Percentiles rank a stretch among this genome's conserved stretches.
These are phyloP conservation scores for Trogon melanurus DNA, from an alignment of 2,113 vertebrate species.

Conservation along the genomic window DNA sequence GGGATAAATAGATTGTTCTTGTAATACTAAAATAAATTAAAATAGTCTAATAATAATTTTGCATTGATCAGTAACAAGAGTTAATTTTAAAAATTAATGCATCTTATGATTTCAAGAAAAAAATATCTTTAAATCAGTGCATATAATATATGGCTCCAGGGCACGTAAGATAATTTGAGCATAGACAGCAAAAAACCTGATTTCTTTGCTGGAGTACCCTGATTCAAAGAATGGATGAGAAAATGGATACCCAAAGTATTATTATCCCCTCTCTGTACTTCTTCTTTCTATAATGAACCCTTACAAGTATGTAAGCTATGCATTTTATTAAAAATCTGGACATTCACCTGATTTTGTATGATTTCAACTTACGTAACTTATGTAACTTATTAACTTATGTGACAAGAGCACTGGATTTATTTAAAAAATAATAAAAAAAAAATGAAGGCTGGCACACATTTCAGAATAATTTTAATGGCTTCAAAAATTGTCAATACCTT, in stretches of 20 bases:
- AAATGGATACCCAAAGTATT: neutral
- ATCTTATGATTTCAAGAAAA: neutral
- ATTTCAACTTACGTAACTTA: neutral
- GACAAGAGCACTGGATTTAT: neutral
- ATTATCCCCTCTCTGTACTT: neutral
- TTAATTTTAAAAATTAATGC: neutral
- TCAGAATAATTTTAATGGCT: neutral
- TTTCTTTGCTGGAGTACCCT: neutral
- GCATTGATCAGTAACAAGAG: neutral
- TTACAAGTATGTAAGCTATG: neutral
- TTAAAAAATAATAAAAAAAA: neutral
- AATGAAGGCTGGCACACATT: neutral
- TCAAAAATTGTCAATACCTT: neutral
- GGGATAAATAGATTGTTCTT: neutral
- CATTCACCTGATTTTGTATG: neutral
- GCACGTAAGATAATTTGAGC: neutral
- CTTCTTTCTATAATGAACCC: neutral
- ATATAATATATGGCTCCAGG: neutral
- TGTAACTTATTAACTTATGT: neutral
- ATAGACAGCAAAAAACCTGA: accelerated
- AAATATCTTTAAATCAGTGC: neutral
- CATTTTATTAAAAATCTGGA: neutral
- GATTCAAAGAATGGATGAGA: neutral
- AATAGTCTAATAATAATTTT: neutral
- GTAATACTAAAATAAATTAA: neutral